Evolutionary conservation across 2,888 invertebrate species (phyloP), one percentile per base, ranked within the genome.

Genomic region (Thymelicus acteon): DNA sequence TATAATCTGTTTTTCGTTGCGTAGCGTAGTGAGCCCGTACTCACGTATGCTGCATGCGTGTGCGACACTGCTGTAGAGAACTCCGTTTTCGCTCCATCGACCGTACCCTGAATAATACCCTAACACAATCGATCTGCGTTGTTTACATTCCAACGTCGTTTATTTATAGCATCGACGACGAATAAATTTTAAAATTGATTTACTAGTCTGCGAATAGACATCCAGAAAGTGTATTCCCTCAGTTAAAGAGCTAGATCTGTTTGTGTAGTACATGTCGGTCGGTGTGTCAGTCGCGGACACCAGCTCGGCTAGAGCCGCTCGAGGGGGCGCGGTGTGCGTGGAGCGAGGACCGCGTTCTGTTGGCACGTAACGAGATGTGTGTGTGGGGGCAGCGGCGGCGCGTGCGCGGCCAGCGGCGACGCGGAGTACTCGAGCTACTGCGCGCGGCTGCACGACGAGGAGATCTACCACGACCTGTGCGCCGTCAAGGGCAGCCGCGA

Each of bases 381-480:
- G 80, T 79, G 76, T 76, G 89, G 89, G 89, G 82, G 76, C 79
- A 89, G 89, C 85, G 88, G 88, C 80, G 90, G 82, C 81, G 85
- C 83, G 82, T 73, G 78, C 74, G 77, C 79, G 69, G 63, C 69
- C 75, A 73, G 80, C 76, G 85, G 82, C 75, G 94, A 93, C 78
- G 95, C 94, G 79, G 95, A 95, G 85, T 96, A 96, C 88, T 95
- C 95, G 82, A 95, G 95, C 90, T 95, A 94, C 92, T 95, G 95
- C 94, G 95, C 96, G 89, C 95, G 96, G 90, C 94, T 96, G 85
- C 96, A 96, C 94, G 97, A 97, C 88, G 98, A 98, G 91, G 97
- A 98, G 94, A 97, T 98, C 91, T 98, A 98, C 95, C 98, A 98
- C 94, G 98, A 98, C 95, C 95, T 98, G 86, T 98, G 97, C 95